These are phyloP conservation scores for Eilema caniola DNA, from an alignment of 2,888 invertebrate species.

Conservation along the genomic window DNA sequence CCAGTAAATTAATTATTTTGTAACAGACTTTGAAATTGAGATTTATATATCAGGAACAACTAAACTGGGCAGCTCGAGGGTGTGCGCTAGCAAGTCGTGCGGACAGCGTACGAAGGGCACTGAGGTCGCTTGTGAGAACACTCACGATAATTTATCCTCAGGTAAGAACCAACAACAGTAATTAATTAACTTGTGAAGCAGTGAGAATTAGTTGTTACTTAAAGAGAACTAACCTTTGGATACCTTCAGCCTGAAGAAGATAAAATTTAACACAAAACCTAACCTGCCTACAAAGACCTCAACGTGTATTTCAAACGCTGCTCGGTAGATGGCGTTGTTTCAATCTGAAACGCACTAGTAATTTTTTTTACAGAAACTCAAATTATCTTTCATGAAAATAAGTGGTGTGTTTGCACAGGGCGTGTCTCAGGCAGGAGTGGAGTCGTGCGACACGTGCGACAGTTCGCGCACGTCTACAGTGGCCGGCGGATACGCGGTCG, in stretches of 20 bases:
- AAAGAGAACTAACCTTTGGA: too few species aligned
- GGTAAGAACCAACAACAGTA: conserved; percentile 57
- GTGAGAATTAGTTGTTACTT: neutral
- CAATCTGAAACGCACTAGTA: neutral
- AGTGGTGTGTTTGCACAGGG: conserved; percentile 34
- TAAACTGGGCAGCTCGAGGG: conserved; percentile 80
- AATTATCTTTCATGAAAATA: neutral
- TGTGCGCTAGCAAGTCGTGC: conserved; percentile 79
- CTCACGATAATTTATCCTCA: conserved; percentile 71
- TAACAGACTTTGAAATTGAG: neutral
- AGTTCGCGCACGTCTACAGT: conserved; percentile 40
- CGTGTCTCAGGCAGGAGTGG: conserved; percentile 59
- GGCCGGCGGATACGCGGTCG: conserved; percentile 31
- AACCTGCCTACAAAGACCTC: neutral
- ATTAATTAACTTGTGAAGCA: neutral
- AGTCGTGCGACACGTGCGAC: conserved; percentile 63
- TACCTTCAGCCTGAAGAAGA: too few species aligned
- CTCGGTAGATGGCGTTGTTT: neutral
- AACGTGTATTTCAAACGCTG: neutral
- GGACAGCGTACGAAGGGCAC: conserved; percentile 78
- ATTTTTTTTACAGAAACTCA: neutral
- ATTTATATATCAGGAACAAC: conserved; percentile 64
- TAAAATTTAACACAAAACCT: neutral
- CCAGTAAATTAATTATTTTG: neutral
- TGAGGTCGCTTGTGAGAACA: conserved; percentile 73